phyloP scores from a whole-genome alignment of 2,113 vertebrate species.

The Lophochroa leadbeateri region DNA sequence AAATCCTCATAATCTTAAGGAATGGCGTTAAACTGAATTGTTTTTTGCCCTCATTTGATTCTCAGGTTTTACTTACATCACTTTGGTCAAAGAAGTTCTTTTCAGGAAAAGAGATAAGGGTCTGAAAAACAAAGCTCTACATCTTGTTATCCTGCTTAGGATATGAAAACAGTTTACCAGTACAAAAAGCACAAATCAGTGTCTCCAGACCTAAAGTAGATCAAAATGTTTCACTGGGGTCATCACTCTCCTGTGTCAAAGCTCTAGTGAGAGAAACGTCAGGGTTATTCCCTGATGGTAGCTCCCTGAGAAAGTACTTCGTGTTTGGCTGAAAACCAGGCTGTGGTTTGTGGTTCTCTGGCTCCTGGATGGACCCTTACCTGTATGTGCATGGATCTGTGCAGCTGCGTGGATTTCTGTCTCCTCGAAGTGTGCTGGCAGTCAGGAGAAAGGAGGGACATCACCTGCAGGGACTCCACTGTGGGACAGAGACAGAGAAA shows the following conservation, averaged over 20 bases:
- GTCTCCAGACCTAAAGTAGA: background rate
- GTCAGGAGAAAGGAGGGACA: background rate
- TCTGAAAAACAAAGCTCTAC: background rate
- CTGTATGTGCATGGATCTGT: background rate
- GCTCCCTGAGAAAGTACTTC: background rate
- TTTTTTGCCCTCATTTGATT: background rate
- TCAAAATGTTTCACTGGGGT: background rate
- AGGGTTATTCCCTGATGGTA: background rate
- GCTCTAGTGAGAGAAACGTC: accelerated
- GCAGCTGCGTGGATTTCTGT: background rate
- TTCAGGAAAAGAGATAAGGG: background rate
- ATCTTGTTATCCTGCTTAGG: background rate
- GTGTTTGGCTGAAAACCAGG: background rate
- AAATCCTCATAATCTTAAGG: background rate
- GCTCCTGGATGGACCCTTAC: background rate
- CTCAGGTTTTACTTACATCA: background rate
- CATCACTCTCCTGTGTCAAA: background rate
- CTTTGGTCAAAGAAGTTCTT: background rate
- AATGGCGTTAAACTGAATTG: background rate
- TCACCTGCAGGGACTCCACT: accelerated
- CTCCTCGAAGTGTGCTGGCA: background rate
- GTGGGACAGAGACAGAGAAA: background rate
- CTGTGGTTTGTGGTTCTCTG: background rate
- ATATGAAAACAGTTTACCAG: background rate
- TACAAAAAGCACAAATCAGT: background rate